phyloP scores from a whole-genome alignment of 2,797 vertebrate species.

The Molossus molossus region DNA sequence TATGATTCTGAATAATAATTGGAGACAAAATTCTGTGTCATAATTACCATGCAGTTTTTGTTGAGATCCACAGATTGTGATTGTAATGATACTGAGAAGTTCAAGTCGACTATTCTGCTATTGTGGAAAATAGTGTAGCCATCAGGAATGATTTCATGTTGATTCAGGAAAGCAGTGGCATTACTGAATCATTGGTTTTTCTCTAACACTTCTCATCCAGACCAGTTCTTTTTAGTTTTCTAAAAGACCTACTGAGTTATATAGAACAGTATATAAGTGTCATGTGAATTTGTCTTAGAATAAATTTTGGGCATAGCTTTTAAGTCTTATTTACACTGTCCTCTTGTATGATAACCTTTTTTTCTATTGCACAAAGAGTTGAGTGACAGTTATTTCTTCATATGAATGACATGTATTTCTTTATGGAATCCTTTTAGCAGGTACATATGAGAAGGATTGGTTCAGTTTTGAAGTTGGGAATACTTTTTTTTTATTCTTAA shows the following conservation, averaged over 20 bases:
- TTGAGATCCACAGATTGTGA: not conserved
- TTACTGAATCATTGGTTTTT: not conserved
- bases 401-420: not conserved
- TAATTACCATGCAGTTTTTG: not conserved
- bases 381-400: not conserved
- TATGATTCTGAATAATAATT: constrained; percentile 43
- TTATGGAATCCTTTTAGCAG: not conserved
- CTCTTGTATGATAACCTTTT: not conserved
- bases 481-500: constrained; percentile 29
- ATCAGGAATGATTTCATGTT: not conserved
- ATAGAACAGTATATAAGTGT: not conserved
- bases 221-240: not conserved
- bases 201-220: not conserved
- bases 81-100: not conserved
- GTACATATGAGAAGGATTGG: not conserved
- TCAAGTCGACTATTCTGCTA: not conserved
- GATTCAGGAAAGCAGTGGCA: not conserved
- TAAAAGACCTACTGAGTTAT: not conserved
- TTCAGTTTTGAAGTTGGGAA: constrained; percentile 46
- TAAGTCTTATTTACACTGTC: not conserved
- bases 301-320: not conserved
- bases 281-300: not conserved
- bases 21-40: constrained; percentile 9
- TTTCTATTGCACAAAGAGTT: not conserved
- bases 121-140: not conserved